phyloP scores from a whole-genome alignment of 2,797 vertebrate genomes.

The Brachymystax lenok region DNA sequence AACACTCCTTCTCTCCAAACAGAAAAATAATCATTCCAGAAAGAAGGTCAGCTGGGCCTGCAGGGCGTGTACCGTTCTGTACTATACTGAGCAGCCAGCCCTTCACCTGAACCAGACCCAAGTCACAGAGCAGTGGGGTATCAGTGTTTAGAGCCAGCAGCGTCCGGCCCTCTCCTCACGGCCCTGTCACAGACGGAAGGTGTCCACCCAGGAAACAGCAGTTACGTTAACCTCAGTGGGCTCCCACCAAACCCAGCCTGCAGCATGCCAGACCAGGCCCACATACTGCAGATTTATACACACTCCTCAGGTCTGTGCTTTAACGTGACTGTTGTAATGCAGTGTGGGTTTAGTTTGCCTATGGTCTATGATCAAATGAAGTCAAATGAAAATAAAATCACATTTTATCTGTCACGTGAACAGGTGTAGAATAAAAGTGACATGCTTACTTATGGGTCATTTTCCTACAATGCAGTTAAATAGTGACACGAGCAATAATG shows the following conservation, averaged over 20 bases:
- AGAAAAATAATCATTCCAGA: constrained; percentile 59
- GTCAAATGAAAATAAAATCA: too few species aligned
- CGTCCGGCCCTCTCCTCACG: constrained; percentile 53
- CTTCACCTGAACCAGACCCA: constrained; percentile 68
- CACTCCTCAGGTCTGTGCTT: not conserved
- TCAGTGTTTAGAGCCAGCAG: constrained; percentile 66
- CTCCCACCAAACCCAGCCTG: constrained; percentile 60
- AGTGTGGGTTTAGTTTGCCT: constrained; percentile 2
- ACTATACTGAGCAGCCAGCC: constrained; percentile 46
- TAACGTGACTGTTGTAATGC: constrained; percentile 4
- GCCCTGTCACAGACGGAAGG: constrained; percentile 74
- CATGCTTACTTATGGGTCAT: too few species aligned
- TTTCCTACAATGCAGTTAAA: too few species aligned
- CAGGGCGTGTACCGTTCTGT: constrained; percentile 52
- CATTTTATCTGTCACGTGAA: too few species aligned
- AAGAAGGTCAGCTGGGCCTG: constrained; percentile 76
- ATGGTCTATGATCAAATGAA: not conserved
- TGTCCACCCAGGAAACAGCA: constrained; percentile 76
- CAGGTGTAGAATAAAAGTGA: too few species aligned
- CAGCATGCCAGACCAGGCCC: constrained; percentile 56
- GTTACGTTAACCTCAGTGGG: constrained; percentile 72
- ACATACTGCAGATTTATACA: not conserved
- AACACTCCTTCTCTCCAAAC: constrained; percentile 19
- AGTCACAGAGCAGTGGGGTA: constrained; percentile 66
- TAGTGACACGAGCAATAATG: too few species aligned